Conservation (phyloP, 2,797 vertebrate genomes). For the Acestrorhynchus altus region DNA sequence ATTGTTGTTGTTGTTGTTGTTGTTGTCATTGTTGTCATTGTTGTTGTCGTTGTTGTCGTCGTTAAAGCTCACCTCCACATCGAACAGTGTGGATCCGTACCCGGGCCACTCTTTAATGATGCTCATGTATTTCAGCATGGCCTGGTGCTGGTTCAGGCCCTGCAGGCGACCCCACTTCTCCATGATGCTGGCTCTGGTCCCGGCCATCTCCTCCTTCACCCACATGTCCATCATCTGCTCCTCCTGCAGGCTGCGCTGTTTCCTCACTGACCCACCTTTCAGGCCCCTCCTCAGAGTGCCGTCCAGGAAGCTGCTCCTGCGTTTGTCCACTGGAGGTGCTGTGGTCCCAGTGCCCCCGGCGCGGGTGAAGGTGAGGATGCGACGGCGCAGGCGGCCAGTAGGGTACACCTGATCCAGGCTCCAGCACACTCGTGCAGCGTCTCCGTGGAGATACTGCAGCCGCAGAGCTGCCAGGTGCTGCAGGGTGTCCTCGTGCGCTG, state of each 20-base stretch:
- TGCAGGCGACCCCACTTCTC: constrained; percentile 89
- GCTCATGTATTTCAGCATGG: constrained; percentile 93
- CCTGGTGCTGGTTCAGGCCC: constrained; percentile 89
- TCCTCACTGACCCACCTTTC: constrained; percentile 90
- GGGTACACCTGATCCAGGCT: constrained; percentile 87
- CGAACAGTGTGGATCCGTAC: constrained; percentile 91
- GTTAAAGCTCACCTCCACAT: constrained; percentile 88
- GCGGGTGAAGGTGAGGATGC: not conserved
- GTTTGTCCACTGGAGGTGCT: constrained; percentile 79
- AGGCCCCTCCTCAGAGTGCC: constrained; percentile 87
- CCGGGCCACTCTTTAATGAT: constrained; percentile 91
- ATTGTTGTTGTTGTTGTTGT: no score
- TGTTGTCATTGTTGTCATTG: no score
- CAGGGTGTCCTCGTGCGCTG: constrained; percentile 88
- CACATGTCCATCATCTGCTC: constrained; percentile 97
- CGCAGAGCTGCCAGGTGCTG: constrained; percentile 88
- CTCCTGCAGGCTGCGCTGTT: constrained; percentile 88
- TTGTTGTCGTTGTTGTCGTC: no score
- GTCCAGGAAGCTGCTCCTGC: constrained; percentile 90
- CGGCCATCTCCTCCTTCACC: constrained; percentile 92
- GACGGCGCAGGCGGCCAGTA: constrained; percentile 82
- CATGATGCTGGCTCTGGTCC: constrained; percentile 84
- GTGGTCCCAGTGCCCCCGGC: constrained; percentile 52
- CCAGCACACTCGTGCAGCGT: constrained; percentile 81
- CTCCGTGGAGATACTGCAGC: constrained; percentile 88